Evolutionary conservation across 2,797 vertebrate species (phyloP).

Genomic region (Hipposideros larvatus): DNA sequence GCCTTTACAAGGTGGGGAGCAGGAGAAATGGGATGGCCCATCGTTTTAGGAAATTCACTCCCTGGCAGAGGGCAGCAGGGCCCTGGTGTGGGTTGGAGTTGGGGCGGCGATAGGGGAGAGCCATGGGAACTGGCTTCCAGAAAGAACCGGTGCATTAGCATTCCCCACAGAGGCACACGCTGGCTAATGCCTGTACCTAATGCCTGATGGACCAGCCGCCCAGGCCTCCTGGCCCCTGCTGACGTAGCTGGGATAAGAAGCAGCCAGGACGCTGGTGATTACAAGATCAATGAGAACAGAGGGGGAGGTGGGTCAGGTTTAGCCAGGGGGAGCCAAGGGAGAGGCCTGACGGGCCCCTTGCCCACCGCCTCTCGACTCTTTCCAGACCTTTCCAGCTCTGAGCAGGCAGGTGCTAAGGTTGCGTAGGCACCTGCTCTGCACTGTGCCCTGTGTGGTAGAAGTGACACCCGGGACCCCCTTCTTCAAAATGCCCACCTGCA

Average conservation of each 20-base stretch:
- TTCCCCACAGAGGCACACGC: conserved; percentile 34
- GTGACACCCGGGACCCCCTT: not conserved
- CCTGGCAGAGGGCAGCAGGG: not conserved
- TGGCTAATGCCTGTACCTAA: conserved; percentile 66
- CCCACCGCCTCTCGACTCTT: not conserved
- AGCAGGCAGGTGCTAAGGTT: not conserved
- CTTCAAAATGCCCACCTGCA: not conserved
- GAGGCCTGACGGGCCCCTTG: not conserved
- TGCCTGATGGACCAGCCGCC: conserved; percentile 17
- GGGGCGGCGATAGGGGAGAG: not conserved
- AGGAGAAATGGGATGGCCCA: not conserved
- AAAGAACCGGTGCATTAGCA: conserved; percentile 67
- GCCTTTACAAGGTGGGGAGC: not conserved
- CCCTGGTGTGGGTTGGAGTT: not conserved
- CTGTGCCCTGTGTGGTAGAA: not conserved
- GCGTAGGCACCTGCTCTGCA: not conserved
- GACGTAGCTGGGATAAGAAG: not conserved
- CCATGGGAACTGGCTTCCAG: conserved; percentile 36
- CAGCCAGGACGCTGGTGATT: conserved; percentile 64
- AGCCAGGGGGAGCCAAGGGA: not conserved
- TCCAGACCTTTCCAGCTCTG: not conserved
- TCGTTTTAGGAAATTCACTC: not conserved
- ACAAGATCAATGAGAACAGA: conserved; percentile 60
- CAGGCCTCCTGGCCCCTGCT: not conserved
- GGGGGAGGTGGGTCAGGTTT: not conserved